Evolutionary conservation across 2,888 invertebrate species (phyloP).

Genomic region (Dynastes tityus): DNA sequence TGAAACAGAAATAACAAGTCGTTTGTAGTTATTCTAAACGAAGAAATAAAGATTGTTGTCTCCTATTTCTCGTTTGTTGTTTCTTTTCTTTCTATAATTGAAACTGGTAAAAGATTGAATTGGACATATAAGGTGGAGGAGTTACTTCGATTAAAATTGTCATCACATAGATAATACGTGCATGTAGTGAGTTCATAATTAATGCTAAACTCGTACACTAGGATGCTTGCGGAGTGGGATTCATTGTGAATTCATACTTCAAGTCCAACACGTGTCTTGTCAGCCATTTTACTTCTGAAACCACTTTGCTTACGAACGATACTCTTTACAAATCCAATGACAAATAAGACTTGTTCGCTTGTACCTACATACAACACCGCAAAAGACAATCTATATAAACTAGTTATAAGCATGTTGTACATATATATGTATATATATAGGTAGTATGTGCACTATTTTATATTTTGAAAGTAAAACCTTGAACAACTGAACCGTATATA

Average conservation of each 20-base stretch:
- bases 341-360: conserved; percentile 11
- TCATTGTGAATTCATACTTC: conserved; percentile 43
- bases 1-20: neutral
- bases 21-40: neutral
- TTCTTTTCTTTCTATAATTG: neutral
- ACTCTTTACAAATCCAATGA: conserved; percentile 37
- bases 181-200: conserved; percentile 18
- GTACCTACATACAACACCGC: conserved; percentile 5
- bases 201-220: conserved; percentile 27
- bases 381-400: conserved; percentile 17
- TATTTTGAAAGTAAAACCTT: conserved; percentile 45
- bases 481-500: conserved; percentile 37
- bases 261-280: conserved; percentile 33
- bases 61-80: neutral
- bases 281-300: conserved; percentile 27
- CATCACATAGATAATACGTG: conserved; percentile 23
- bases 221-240: neutral
- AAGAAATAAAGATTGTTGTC: conserved; percentile 14
- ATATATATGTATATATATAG: conserved; percentile 16
- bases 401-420: conserved; percentile 2
- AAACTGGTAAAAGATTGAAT: neutral
- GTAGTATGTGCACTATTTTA: conserved; percentile 37
- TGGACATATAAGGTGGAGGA: neutral
- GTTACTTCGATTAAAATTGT: conserved; percentile 16
- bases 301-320: conserved; percentile 5